Evolutionary conservation across 2,797 vertebrate species (phyloP).

Genomic region (Xyrichtys novacula): DNA sequence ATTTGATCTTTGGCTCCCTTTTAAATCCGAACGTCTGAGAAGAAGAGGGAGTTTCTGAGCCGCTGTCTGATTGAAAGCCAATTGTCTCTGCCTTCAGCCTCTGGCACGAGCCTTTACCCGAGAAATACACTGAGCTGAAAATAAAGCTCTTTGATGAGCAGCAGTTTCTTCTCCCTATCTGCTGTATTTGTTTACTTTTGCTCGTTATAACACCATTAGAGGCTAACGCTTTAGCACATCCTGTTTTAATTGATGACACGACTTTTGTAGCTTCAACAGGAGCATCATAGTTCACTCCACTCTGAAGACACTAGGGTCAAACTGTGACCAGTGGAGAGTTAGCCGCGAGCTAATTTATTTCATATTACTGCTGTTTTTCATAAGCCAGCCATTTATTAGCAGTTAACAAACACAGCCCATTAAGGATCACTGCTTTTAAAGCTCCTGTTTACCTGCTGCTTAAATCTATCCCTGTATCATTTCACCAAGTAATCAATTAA

Average conservation of each 20-base stretch:
- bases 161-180: constrained; percentile 7
- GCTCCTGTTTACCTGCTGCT: constrained; percentile 21
- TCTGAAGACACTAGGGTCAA: constrained; percentile 33
- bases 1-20: constrained; percentile 71
- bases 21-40: constrained; percentile 64
- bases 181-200: constrained; percentile 19
- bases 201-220: constrained; percentile 49
- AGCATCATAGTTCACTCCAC: constrained; percentile 28
- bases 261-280: constrained; percentile 41
- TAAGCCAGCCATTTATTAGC: constrained; percentile 5
- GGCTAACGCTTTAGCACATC: constrained; percentile 30
- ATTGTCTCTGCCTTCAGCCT: constrained; percentile 54
- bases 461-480: constrained; percentile 20
- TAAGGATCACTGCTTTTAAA: constrained; percentile 20
- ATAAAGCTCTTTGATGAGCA: constrained; percentile 45
- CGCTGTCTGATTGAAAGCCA: constrained; percentile 60
- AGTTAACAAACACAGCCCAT: constrained; percentile 38
- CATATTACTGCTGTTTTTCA: constrained; percentile 18
- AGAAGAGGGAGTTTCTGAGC: constrained; percentile 47
- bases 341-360: constrained; percentile 47
- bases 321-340: constrained; percentile 22
- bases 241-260: constrained; percentile 53
- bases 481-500: constrained; percentile 51
- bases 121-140: constrained; percentile 48
- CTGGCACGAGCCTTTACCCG: constrained; percentile 29